Base-by-base conservation (phyloP, 1,140 invertebrate genomes). In the Drosophila kanapiae region DNA sequence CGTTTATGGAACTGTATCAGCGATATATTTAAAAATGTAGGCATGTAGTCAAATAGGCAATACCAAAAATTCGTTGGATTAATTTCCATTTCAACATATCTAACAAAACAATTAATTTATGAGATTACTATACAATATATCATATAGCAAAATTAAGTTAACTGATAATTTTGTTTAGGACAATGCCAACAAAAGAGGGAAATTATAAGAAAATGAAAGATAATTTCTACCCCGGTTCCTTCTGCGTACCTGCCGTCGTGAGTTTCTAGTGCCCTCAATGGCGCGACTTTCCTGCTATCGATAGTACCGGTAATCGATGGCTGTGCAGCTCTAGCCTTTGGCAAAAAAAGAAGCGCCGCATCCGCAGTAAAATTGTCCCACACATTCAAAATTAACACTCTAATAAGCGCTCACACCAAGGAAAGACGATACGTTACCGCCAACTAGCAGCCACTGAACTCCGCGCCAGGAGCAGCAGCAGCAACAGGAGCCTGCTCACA, bases 291-390 rank as follows among this genome's bases (percentile, higher is more conserved):
- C 13, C 27, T 14, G 56, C n/a, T 43, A 61, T 62, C 62, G 62
- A 64, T 64, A 61, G 5, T 13, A 13, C 13, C 38, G 29, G 27
- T 7, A 35, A 53, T 67, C 47, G 47, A 10, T n/a, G 35, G 4
- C 14, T 10, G 16, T 18, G 6, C 61, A 56, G 6, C 61, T 27
- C 38, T 64, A 29, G 51, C 38, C 11, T 48, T 23, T 65, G 18
- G 18, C 35, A 69, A 54, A 68, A 69, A 65, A 53, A 69, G 47
- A 68, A 43, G 23, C 67, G 48, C 64, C 67, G 47, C 64, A 63
- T 56, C 47, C 18, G 60, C 48, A 10, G 35, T 31, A 70, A 70
- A 70, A 56, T 56, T 69, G 63, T 38, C 13, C n/a, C 33, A 37
- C 9, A 9, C 37, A 38, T 23, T 54, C 0, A 51, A 68, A 68